Percentiles rank a stretch among this genome's conserved stretches.
Conservation (phyloP, 2,797 vertebrate species). For the Clamator glandarius region DNA sequence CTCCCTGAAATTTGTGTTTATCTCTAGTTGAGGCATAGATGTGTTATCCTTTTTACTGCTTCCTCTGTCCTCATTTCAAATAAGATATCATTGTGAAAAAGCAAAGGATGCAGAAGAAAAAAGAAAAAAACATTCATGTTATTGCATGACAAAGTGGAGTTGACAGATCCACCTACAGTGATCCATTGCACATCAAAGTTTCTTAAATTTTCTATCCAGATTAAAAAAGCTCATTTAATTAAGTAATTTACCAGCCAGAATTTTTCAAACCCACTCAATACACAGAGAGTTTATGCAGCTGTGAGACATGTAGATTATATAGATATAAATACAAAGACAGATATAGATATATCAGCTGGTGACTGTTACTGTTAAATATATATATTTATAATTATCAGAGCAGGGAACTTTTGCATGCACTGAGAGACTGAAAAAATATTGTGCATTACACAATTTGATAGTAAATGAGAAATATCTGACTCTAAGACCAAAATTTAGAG, state of each 20-base stretch:
- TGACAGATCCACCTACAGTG: not conserved
- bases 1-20: not conserved
- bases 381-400: not conserved
- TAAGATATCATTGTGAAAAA: not conserved
- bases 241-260: slow-evolving; percentile 19
- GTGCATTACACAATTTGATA: not conserved
- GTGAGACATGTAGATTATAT: not conserved
- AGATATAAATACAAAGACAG: not conserved
- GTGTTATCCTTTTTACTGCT: not conserved
- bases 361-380: not conserved
- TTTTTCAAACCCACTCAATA: not conserved
- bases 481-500: not conserved
- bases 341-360: not conserved
- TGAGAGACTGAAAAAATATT: not conserved
- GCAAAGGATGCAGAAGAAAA: not conserved
- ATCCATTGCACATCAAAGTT: not conserved
- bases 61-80: not conserved
- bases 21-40: not conserved
- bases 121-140: not conserved
- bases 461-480: not conserved
- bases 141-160: not conserved
- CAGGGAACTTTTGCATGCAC: not conserved
- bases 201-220: not conserved
- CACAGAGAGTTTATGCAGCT: not conserved
- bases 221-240: not conserved